Evolutionary conservation across 1,140 invertebrate species (phyloP).

Genomic region (Diorhabda sublineata): DNA sequence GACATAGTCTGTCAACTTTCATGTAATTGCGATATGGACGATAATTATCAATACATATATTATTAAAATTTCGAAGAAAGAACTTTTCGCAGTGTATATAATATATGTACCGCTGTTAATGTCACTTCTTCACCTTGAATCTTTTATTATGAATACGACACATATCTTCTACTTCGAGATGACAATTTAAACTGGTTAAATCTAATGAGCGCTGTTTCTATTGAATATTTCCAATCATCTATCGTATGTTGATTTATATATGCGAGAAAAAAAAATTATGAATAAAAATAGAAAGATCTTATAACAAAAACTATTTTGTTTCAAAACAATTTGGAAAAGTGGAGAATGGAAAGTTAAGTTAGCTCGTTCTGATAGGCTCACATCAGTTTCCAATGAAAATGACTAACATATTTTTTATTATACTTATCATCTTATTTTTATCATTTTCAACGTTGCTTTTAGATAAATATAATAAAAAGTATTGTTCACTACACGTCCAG

Average conservation of each 20-base stretch:
- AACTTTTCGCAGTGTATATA: not conserved
- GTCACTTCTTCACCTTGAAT: not conserved
- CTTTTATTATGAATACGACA: not conserved
- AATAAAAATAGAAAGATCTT: not conserved
- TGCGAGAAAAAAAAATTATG: not conserved
- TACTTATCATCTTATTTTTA: too few relatives aligned
- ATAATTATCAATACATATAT: too few relatives aligned
- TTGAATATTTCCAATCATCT: slow-evolving; percentile 1
- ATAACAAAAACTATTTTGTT: not conserved
- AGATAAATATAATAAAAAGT: too few relatives aligned
- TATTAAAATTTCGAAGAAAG: not conserved
- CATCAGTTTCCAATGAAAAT: too few relatives aligned
- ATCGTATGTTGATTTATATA: not conserved
- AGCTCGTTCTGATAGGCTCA: too few relatives aligned
- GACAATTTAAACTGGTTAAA: not conserved
- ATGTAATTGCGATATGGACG: too few relatives aligned
- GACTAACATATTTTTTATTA: too few relatives aligned
- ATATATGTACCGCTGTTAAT: not conserved
- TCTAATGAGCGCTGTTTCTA: not conserved
- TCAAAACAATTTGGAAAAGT: too few relatives aligned
- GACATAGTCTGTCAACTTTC: too few relatives aligned
- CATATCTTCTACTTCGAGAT: not conserved
- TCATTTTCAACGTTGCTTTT: too few relatives aligned
- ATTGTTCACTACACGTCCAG: too few relatives aligned
- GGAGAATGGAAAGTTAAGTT: too few relatives aligned